These are phyloP conservation scores for Philereme vetulata DNA, from an alignment of 2,888 invertebrate species.

Conservation along the genomic window DNA sequence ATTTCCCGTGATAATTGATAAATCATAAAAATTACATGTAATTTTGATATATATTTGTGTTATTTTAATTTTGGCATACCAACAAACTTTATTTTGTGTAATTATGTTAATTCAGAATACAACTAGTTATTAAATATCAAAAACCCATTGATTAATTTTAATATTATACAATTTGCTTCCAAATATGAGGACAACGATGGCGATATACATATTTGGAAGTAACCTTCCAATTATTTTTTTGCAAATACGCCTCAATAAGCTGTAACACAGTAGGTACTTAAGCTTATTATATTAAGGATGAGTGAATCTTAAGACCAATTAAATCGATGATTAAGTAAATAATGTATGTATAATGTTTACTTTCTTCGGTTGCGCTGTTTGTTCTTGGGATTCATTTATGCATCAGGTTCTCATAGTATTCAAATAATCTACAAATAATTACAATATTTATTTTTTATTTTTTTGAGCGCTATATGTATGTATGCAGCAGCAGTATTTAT, in stretches of 20 bases:
- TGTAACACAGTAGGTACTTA: neutral
- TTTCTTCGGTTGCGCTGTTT: neutral
- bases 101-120: neutral
- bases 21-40: neutral
- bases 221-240: neutral
- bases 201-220: too few relatives aligned
- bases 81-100: neutral
- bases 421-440: slow-evolving; percentile 6
- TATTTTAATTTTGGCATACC: slow-evolving; percentile 6
- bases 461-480: neutral
- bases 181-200: too few relatives aligned
- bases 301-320: slow-evolving; percentile 6
- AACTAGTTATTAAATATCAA: neutral
- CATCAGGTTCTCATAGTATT: neutral
- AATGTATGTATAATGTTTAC: neutral
- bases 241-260: neutral
- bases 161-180: neutral
- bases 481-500: neutral
- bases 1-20: neutral
- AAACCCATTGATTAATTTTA: neutral
- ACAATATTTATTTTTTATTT: too few relatives aligned
- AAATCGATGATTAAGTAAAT: neutral
- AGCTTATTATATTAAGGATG: neutral
- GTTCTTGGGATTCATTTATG: neutral
- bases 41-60: slow-evolving; percentile 9